Conservation (phyloP, 1,140 invertebrate species). For the Drosophila bipectinata region DNA sequence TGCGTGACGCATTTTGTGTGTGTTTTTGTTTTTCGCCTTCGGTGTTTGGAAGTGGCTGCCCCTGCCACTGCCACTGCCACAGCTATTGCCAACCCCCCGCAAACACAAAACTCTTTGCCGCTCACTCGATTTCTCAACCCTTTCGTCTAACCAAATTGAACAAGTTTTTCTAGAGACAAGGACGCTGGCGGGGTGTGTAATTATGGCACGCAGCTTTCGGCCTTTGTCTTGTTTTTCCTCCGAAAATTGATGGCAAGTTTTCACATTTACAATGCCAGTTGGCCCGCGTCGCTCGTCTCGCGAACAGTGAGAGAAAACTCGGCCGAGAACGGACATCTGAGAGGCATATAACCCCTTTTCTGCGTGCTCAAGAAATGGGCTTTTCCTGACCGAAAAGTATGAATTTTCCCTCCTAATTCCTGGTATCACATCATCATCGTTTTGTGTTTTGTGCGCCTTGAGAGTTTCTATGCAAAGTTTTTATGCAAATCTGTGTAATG, state of each 20-base stretch:
- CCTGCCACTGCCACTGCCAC: not conserved
- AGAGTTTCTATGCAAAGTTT: constrained; percentile 17
- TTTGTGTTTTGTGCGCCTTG: constrained; percentile 24
- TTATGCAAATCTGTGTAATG: constrained; percentile 50
- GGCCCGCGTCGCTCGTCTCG: constrained; percentile 65
- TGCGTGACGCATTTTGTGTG: constrained; percentile 71
- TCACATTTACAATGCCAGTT: constrained; percentile 67
- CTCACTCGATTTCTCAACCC: constrained; percentile 54
- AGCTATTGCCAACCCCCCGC: constrained; percentile 24
- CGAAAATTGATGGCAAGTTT: constrained; percentile 79
- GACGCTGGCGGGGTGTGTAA: constrained; percentile 38
- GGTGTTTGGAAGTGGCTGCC: constrained; percentile 26
- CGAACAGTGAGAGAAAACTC: constrained; percentile 49
- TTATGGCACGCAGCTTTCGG: constrained; percentile 76
- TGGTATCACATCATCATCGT: constrained; percentile 7
- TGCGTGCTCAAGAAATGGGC: constrained; percentile 19
- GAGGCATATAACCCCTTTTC: constrained; percentile 9
- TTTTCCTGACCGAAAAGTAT: constrained; percentile 16
- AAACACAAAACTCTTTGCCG: constrained; percentile 9
- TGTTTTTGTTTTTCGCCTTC: constrained; percentile 47
- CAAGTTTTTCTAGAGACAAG: constrained; percentile 53
- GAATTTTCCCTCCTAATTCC: constrained; percentile 16
- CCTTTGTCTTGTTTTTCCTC: constrained; percentile 72
- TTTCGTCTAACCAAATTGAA: constrained; percentile 67
- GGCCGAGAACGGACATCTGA: constrained; percentile 5